These are phyloP conservation scores for Pammene fasciana DNA, from an alignment of 2,888 invertebrate species.

Conservation along the genomic window DNA sequence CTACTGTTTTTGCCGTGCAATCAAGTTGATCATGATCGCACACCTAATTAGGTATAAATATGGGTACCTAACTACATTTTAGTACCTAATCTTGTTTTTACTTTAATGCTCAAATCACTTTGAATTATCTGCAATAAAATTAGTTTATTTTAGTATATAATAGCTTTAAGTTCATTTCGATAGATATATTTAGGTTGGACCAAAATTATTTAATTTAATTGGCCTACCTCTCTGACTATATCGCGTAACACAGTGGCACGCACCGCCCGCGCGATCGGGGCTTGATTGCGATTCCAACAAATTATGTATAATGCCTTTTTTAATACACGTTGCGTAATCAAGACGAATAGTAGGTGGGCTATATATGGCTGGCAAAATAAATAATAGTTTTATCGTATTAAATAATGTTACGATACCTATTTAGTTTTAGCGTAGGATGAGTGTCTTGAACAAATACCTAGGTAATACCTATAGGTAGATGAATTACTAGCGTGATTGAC, in stretches of 20 bases:
- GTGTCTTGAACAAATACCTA: background rate
- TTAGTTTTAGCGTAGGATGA: slow-evolving; percentile 11
- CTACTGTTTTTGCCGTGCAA: no score
- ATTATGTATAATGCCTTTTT: slow-evolving; percentile 47
- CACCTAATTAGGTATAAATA: no score
- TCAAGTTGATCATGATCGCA: no score
- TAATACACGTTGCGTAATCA: slow-evolving; percentile 33
- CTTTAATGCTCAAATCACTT: no score
- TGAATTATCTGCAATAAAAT: no score
- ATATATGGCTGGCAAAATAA: slow-evolving; percentile 14
- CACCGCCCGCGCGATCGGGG: slow-evolving; percentile 55
- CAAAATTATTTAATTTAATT: no score
- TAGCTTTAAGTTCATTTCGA: no score
- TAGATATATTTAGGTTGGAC: no score
- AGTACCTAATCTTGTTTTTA: no score
- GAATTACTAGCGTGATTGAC: no score
- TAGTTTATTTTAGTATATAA: no score
- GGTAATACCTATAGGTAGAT: background rate
- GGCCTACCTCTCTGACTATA: slow-evolving; percentile 54
- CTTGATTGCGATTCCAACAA: slow-evolving; percentile 50
- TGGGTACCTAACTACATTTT: no score
- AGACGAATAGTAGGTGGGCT: slow-evolving; percentile 30
- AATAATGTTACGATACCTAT: background rate
- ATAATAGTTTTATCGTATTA: background rate
- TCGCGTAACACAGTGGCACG: slow-evolving; percentile 64